These are phyloP conservation scores for Girardinichthys multiradiatus DNA, from an alignment of 2,113 vertebrate genomes.

Conservation along the genomic window DNA sequence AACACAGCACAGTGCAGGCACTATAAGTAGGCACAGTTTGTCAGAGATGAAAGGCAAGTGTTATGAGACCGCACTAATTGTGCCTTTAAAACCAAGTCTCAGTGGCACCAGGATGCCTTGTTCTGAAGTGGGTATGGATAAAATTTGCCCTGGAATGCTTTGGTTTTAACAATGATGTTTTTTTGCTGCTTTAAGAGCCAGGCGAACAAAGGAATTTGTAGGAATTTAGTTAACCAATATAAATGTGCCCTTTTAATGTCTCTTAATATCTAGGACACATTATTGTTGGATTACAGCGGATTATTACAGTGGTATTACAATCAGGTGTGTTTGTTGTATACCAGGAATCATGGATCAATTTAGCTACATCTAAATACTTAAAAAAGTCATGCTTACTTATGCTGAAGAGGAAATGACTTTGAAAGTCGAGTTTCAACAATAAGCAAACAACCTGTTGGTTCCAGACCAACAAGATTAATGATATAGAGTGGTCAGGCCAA, in stretches of 20 bases:
- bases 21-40: constrained; percentile 36
- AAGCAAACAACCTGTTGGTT: no score
- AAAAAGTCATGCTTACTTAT: no score
- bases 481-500: no score
- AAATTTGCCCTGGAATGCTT: constrained; percentile 57
- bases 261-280: constrained; percentile 5
- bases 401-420: no score
- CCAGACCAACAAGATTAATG: no score
- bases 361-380: no score
- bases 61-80: constrained; percentile 79
- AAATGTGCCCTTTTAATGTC: background rate
- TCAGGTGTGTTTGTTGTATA: no score
- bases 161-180: constrained; percentile 34
- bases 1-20: constrained; percentile 30
- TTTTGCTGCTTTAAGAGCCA: constrained; percentile 4
- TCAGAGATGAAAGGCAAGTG: constrained; percentile 72
- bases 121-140: constrained; percentile 49
- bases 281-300: no score
- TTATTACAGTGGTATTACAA: no score
- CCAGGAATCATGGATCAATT: no score
- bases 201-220: constrained; percentile 9
- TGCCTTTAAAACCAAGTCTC: constrained; percentile 66
- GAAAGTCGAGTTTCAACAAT: no score
- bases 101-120: constrained; percentile 50
- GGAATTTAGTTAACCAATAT: constrained; percentile 18